Percentiles rank a stretch among this genome's conserved stretches.
Evolutionary conservation across 2,797 vertebrate species (phyloP).

Genomic region (Euphonia xanthogaster): DNA sequence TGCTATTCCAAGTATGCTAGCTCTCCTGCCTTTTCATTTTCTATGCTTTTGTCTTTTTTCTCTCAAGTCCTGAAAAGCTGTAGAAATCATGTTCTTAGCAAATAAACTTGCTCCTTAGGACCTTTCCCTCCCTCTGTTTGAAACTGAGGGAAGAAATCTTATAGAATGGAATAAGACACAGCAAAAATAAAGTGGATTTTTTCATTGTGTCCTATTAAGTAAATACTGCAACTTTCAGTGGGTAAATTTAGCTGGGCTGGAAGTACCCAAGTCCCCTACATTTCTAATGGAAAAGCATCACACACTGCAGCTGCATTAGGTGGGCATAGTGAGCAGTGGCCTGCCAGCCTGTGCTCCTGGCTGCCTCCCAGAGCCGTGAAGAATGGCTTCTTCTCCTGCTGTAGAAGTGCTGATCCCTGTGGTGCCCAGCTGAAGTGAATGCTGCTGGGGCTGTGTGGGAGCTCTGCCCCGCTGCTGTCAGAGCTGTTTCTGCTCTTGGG

Average conservation of each 20-base stretch:
- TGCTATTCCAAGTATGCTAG: constrained; percentile 47
- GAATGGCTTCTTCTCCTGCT: neutral
- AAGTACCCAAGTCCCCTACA: neutral
- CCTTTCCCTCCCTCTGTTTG: neutral
- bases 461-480: neutral
- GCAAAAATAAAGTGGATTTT: neutral
- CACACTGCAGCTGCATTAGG: neutral
- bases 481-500: neutral
- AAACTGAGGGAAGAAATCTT: neutral
- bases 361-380: neutral
- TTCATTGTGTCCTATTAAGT: neutral
- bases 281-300: neutral
- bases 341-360: neutral
- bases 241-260: neutral
- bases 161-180: neutral
- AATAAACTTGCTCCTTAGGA: neutral
- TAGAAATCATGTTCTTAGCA: neutral
- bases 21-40: neutral
- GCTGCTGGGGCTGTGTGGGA: accelerated
- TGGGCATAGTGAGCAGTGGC: neutral
- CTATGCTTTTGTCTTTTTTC: neutral
- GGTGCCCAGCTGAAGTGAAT: neutral
- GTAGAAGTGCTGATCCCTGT: neutral
- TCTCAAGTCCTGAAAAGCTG: neutral
- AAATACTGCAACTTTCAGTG: neutral